phyloP scores from a whole-genome alignment of 2,113 vertebrate genomes.

The Tretioscincus oriximinensis region DNA sequence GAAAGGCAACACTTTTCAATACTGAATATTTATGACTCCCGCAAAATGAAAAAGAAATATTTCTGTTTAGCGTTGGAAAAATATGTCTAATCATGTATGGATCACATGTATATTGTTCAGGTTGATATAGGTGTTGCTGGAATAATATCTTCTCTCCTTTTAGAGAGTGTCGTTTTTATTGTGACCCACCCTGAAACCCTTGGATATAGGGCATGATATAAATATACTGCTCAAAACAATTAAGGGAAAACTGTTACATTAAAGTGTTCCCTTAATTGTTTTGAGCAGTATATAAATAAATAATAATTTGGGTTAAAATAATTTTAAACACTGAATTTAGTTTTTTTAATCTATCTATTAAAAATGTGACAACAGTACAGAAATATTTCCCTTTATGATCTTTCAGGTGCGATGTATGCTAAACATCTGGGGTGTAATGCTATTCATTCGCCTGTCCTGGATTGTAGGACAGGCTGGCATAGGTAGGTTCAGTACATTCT shows the following conservation, averaged over 20 bases:
- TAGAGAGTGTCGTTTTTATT: too few species aligned
- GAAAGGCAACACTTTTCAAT: not conserved
- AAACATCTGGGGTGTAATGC: slow-evolving; percentile 99
- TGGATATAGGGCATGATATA: too few species aligned
- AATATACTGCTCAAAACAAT: too few species aligned
- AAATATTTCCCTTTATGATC: slow-evolving; percentile 1
- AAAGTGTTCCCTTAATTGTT: too few species aligned
- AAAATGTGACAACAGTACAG: not conserved
- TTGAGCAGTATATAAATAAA: too few species aligned
- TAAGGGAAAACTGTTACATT: too few species aligned
- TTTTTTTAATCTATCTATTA: not conserved
- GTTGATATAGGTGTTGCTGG: too few species aligned
- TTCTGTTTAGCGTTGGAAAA: not conserved
- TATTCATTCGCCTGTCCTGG: slow-evolving; percentile 97
- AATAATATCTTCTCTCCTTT: too few species aligned
- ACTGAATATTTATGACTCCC: too few species aligned
- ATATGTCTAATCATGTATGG: not conserved
- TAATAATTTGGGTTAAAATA: not conserved
- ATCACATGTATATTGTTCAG: not conserved
- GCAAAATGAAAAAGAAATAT: not conserved
- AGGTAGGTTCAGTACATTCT: slow-evolving; percentile 74
- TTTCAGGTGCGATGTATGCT: slow-evolving; percentile 96
- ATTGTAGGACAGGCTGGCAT: slow-evolving; percentile 97
- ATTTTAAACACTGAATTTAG: not conserved
- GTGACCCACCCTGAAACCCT: too few species aligned